Evolutionary conservation across 1,140 invertebrate genomes (phyloP).

Genomic region (Paraescarpia echinospica): DNA sequence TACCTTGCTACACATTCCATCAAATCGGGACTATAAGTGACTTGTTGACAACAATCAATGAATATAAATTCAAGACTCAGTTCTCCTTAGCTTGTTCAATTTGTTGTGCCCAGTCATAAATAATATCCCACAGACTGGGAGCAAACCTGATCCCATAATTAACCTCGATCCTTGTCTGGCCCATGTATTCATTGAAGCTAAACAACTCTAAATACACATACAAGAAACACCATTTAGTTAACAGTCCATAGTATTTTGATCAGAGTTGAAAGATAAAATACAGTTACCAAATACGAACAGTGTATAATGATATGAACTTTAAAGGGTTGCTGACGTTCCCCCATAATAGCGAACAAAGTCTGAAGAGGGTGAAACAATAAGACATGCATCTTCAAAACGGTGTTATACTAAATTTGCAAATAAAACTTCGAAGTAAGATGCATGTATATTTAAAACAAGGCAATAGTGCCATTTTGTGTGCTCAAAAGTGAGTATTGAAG

Average conservation of each 20-base stretch:
- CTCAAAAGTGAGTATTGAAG: neutral
- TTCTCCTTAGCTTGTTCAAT: neutral
- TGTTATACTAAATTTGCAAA: neutral
- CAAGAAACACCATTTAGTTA: neutral
- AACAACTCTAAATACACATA: neutral
- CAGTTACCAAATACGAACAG: neutral
- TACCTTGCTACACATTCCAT: neutral
- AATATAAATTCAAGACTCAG: neutral
- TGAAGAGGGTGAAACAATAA: neutral
- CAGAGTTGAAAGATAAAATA: neutral
- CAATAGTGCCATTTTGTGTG: neutral
- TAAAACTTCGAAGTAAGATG: neutral
- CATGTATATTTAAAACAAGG: neutral
- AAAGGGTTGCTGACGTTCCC: neutral
- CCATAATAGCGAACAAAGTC: neutral
- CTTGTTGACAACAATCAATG: neutral
- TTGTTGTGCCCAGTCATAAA: neutral
- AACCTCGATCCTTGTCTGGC: neutral
- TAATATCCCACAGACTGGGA: neutral
- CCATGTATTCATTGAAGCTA: no score
- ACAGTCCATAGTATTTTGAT: neutral
- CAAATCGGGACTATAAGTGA: neutral
- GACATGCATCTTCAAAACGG: neutral
- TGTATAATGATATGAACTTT: neutral
- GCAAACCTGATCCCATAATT: neutral